Evolutionary conservation across 2,797 vertebrate genomes (phyloP).

Genomic region (Premnoplex brunnescens): DNA sequence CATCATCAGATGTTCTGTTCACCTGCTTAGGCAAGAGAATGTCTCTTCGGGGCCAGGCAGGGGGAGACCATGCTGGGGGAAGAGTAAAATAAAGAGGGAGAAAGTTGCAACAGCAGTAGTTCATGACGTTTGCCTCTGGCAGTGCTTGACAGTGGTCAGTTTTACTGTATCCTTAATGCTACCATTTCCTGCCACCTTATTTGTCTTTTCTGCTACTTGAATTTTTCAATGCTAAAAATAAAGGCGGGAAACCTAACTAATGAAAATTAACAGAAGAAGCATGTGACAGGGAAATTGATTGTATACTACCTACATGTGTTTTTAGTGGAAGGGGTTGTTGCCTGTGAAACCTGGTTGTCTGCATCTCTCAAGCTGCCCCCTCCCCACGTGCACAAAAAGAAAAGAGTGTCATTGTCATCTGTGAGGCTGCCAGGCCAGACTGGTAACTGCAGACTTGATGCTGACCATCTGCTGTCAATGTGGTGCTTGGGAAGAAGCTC

Average conservation of each 20-base stretch:
- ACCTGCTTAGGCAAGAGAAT: background rate
- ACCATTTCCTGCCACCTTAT: background rate
- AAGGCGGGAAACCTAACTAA: background rate
- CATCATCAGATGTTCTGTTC: background rate
- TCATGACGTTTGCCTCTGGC: background rate
- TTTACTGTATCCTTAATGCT: background rate
- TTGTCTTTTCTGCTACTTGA: background rate
- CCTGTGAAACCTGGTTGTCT: background rate
- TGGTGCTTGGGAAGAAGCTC: background rate
- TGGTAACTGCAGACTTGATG: background rate
- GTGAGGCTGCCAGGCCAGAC: background rate
- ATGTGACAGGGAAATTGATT: background rate
- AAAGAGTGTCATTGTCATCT: background rate
- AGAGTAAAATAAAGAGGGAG: background rate
- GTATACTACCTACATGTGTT: fast-evolving
- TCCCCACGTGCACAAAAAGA: background rate
- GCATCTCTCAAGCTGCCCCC: background rate
- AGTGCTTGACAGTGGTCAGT: fast-evolving
- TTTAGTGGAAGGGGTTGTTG: background rate
- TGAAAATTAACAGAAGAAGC: background rate
- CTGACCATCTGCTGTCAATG: conserved; percentile 20
- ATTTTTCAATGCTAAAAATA: background rate
- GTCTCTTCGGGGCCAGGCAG: background rate
- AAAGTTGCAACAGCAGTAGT: background rate
- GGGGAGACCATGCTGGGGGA: background rate